phyloP scores from a whole-genome alignment of 2,113 vertebrate species.

The Fulmarus glacialis region DNA sequence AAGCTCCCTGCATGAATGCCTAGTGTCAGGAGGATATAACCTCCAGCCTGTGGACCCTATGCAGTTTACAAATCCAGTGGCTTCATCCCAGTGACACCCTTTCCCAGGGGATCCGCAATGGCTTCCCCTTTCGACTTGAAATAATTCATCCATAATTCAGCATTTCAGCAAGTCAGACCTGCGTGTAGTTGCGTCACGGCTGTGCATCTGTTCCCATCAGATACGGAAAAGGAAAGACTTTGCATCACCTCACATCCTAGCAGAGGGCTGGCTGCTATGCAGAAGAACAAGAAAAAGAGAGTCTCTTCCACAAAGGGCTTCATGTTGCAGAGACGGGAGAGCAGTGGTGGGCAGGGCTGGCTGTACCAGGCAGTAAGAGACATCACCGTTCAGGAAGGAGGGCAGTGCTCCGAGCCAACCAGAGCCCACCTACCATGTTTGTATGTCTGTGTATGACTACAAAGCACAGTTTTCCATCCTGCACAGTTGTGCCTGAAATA shows the following conservation, averaged over 20 bases:
- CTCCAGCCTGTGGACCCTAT: neutral
- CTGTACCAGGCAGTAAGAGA: neutral
- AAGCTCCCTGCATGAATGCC: neutral
- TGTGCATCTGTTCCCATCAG: neutral
- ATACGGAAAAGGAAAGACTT: neutral
- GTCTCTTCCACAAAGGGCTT: neutral
- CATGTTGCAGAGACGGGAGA: neutral
- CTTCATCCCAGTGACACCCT: neutral
- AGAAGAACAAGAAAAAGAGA: neutral
- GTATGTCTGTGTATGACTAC: neutral
- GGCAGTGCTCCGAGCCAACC: neutral
- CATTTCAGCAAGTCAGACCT: neutral
- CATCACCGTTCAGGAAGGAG: neutral
- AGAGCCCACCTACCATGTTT: neutral
- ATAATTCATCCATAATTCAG: neutral
- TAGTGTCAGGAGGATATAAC: neutral
- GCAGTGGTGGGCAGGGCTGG: neutral
- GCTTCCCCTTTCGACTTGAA: neutral
- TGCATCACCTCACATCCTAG: neutral
- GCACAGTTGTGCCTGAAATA: neutral
- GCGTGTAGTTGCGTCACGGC: fast-evolving
- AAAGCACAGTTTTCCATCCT: neutral
- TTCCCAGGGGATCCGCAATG: neutral
- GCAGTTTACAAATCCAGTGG: neutral
- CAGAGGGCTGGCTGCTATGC: neutral